Evolutionary conservation across 2,113 vertebrate species (phyloP), one percentile per base, ranked within the genome.

Genomic region (Aspiorhynchus laticeps): DNA sequence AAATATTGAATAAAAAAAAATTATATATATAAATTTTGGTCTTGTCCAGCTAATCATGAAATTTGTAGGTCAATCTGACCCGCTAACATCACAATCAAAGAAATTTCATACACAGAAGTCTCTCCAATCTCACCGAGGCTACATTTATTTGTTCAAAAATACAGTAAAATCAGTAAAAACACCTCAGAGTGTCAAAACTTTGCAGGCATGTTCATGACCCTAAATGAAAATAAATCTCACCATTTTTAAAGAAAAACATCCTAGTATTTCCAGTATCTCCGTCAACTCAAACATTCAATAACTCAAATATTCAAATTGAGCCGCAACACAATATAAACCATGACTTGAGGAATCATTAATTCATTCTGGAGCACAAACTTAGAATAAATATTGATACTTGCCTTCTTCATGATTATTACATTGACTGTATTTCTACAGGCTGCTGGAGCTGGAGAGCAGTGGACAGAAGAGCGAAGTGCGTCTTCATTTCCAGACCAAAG

Each of bases 371-470:
- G 5, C 63, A 31, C 12, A 31, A 67, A 65, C 26, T 12, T 12
- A 46, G 43, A 46, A 48, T 48, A 15, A 46, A 48, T 48, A 48
- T n/a, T 15, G 65, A 19, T 33, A 33, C 28, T 67, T 14, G 63
- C 2, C 65, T 69, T 69, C 46, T 9, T 51, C 67, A 73, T 19
- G 38, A 33, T 28, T 73, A 48, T 56, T 73, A 24, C 28, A 21
- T 63, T 53, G 24, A 3, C 24, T 67, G 36, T 75, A 24, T 75
- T 1, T 75, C 21, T 38, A 36, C 92, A 99, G 98, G 93, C 97
- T 97, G 90, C 93, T 99, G 93, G 98, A 99, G 92, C 93, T 99
- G 88, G 98, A 99, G 91, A 99, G 98, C 95, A 99, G 98, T 0
- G 98, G 98, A 33, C 97, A 99, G 92, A 96, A 97, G 90, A 98